Percentiles rank a stretch among this genome's conserved stretches.
These are phyloP conservation scores for Nyleta sp. DNA, from an alignment of 2,888 invertebrate species.

Conservation along the genomic window DNA sequence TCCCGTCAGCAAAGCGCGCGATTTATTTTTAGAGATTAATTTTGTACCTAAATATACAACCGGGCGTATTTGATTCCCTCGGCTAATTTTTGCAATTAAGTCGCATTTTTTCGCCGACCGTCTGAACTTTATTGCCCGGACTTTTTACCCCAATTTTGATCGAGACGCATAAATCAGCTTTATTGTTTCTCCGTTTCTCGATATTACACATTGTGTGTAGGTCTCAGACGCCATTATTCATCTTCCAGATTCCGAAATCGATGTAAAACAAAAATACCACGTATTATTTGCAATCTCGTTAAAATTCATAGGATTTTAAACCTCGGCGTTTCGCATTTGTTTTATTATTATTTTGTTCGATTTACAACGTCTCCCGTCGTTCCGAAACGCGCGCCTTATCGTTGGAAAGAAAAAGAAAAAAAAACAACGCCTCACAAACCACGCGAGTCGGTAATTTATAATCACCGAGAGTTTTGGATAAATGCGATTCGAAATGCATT, in stretches of 20 bases:
- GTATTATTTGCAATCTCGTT: constrained; percentile 55
- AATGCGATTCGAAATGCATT: constrained; percentile 21
- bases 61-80: constrained; percentile 13
- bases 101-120: constrained; percentile 3
- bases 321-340: constrained; percentile 33
- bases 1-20: constrained; percentile 53
- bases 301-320: constrained; percentile 78
- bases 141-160: constrained; percentile 59
- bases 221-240: constrained; percentile 60
- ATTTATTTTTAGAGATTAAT: constrained; percentile 57
- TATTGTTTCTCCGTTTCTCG: constrained; percentile 54
- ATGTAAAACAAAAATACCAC: constrained; percentile 48
- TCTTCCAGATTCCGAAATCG: constrained; percentile 54
- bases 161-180: constrained; percentile 64
- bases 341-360: constrained; percentile 37
- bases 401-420: constrained; percentile 29
- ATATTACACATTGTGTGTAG: constrained; percentile 54
- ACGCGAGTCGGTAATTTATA: constrained; percentile 41
- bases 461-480: constrained; percentile 16
- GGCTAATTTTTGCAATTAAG: constrained; percentile 44
- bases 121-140: constrained; percentile 25
- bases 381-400: constrained; percentile 11
- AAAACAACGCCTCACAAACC: constrained; percentile 8
- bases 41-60: constrained; percentile 55
- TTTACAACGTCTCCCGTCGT: constrained; percentile 50